phyloP scores from a whole-genome alignment of 2,113 vertebrate species.

The Anolis carolinensis region DNA sequence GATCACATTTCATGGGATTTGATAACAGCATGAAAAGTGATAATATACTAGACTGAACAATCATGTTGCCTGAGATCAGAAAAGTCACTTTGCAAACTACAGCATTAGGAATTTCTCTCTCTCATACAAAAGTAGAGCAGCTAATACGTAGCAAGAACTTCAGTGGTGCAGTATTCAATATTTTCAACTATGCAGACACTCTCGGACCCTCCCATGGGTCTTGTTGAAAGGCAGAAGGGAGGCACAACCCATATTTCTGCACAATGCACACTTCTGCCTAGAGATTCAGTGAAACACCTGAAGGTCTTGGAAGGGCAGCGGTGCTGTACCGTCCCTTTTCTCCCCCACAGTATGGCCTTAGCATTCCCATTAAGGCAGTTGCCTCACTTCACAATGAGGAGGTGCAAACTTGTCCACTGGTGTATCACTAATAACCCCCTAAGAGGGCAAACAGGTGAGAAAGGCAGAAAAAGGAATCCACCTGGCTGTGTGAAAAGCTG shows the following conservation, averaged over 20 bases:
- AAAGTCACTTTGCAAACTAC: not conserved
- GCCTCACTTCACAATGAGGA: constrained; percentile 50
- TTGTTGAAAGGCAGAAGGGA: not conserved
- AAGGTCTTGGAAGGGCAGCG: not conserved
- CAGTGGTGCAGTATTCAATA: not conserved
- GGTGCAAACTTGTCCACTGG: constrained; percentile 44
- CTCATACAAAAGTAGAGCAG: not conserved
- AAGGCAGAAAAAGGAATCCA: constrained; percentile 68
- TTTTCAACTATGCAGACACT: not conserved
- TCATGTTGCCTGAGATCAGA: not conserved
- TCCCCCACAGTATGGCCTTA: constrained; percentile 32
- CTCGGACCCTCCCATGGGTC: not conserved
- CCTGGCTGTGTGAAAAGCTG: constrained; percentile 70
- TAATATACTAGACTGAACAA: not conserved
- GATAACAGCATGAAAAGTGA: not conserved
- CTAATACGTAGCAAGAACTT: not conserved
- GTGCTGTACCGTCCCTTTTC: constrained; percentile 24
- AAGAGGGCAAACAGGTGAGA: constrained; percentile 70
- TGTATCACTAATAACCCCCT: constrained; percentile 63
- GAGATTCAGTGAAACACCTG: not conserved
- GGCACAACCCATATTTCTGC: no score
- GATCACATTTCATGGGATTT: not conserved
- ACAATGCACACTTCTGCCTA: not conserved
- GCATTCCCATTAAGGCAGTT: constrained; percentile 61
- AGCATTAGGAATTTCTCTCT: not conserved